These are phyloP conservation scores for Geotrypetes seraphini DNA, from an alignment of 2,797 vertebrate species.

Conservation along the genomic window DNA sequence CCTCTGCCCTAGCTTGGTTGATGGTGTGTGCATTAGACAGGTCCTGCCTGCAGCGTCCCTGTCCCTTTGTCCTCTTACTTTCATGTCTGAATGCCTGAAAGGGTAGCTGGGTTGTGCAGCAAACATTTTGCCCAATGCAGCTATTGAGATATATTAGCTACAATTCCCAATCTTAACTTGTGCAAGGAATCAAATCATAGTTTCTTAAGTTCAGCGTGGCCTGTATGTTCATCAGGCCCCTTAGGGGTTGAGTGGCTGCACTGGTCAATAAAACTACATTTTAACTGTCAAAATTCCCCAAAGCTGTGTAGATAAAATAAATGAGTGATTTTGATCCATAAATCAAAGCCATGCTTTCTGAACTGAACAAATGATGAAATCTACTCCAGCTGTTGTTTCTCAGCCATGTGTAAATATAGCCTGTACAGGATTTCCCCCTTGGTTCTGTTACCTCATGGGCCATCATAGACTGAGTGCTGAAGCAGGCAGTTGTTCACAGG, in stretches of 20 bases:
- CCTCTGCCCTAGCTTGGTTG: too few species aligned
- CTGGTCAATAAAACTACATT: slow-evolving; percentile 67
- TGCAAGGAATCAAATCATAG: slow-evolving; percentile 47
- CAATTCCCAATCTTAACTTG: slow-evolving; percentile 42
- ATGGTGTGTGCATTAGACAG: slow-evolving; percentile 17
- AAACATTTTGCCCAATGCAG: slow-evolving; percentile 48
- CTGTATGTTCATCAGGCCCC: slow-evolving; percentile 44
- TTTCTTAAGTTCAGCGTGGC: slow-evolving; percentile 45
- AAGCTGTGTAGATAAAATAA: slow-evolving; percentile 59
- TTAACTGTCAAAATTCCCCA: slow-evolving; percentile 60
- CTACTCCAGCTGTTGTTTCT: slow-evolving; percentile 12
- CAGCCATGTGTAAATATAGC: too few species aligned
- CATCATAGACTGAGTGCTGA: too few species aligned
- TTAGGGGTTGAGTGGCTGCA: slow-evolving; percentile 48
- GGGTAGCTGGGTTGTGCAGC: slow-evolving; percentile 44
- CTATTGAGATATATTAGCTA: slow-evolving; percentile 49
- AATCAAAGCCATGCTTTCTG: slow-evolving; percentile 53
- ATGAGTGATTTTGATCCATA: slow-evolving; percentile 57
- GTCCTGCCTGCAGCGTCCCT: slow-evolving; percentile 24
- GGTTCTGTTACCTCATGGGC: too few species aligned
- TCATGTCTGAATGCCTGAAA: slow-evolving; percentile 38
- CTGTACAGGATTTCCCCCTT: too few species aligned
- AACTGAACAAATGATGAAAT: slow-evolving; percentile 36
- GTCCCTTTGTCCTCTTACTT: slow-evolving; percentile 18
- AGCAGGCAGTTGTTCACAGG: too few species aligned